These are phyloP conservation scores for Gnatocerus cornutus DNA, from an alignment of 2,888 invertebrate genomes.

Conservation along the genomic window DNA sequence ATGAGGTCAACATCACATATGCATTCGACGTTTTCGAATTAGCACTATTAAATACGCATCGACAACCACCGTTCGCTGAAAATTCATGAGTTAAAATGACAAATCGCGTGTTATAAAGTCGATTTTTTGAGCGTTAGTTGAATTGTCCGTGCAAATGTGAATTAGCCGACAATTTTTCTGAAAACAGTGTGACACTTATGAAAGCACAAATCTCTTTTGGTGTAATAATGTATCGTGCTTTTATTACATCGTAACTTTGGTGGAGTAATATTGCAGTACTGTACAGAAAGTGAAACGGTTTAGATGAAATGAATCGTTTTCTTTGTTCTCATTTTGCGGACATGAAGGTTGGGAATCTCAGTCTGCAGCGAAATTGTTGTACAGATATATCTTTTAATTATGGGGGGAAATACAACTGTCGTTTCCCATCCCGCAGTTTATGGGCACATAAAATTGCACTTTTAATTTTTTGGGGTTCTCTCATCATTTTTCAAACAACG, in stretches of 20 bases:
- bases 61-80: neutral
- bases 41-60: neutral
- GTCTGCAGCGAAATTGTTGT: no score
- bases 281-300: slow-evolving; percentile 10
- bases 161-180: neutral
- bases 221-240: neutral
- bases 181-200: neutral
- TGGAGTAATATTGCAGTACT: neutral
- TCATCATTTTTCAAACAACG: no score
- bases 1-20: slow-evolving; percentile 1
- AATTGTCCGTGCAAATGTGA: no score
- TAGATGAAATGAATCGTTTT: slow-evolving; percentile 14
- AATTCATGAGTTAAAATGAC: neutral
- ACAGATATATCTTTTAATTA: no score
- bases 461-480: no score
- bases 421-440: no score
- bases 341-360: neutral
- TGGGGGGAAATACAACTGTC: no score
- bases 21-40: neutral
- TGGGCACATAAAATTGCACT: no score
- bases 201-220: slow-evolving; percentile 2
- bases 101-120: neutral
- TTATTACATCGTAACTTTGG: slow-evolving; percentile 6
- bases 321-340: slow-evolving; percentile 13
- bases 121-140: no score